phyloP scores from a whole-genome alignment of 92 coral and sea anemone genomes.

The Pocillopora meandrina region DNA sequence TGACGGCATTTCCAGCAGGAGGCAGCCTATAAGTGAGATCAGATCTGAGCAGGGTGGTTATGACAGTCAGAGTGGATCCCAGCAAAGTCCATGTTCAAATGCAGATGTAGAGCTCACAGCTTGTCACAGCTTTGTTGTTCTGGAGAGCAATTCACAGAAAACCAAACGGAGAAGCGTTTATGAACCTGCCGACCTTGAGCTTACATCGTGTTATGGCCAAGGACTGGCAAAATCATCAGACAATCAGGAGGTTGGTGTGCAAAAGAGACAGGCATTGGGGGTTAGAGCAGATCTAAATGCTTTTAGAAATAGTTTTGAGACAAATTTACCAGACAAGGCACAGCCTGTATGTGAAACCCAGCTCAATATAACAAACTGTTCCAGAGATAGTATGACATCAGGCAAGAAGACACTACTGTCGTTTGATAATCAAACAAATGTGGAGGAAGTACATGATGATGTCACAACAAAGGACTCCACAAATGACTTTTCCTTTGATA shows the following conservation, averaged over 20 bases:
- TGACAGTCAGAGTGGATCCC: background rate
- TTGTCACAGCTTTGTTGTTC: slow-evolving; percentile 12
- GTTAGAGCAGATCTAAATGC: background rate
- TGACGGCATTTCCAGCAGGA: background rate
- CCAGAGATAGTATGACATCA: slow-evolving; percentile 36
- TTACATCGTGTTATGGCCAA: slow-evolving; percentile 29
- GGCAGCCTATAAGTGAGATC: slow-evolving; percentile 31
- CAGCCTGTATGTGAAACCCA: background rate
- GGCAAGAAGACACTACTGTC: background rate
- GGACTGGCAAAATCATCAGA: background rate
- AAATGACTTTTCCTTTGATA: background rate
- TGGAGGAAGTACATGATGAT: background rate
- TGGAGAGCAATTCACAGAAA: background rate
- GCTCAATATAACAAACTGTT: slow-evolving; percentile 44
- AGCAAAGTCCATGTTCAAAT: background rate
- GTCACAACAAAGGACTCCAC: background rate
- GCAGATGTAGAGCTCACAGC: slow-evolving; percentile 24
- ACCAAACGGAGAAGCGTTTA: slow-evolving; percentile 28
- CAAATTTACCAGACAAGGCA: background rate
- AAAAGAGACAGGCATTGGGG: background rate
- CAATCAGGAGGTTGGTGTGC: background rate
- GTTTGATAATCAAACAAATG: background rate
- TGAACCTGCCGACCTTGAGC: slow-evolving; percentile 14
- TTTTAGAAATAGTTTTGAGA: background rate
- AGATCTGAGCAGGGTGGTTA: background rate